Conservation (phyloP, 2,113 vertebrate genomes). For the Talpa occidentalis region DNA sequence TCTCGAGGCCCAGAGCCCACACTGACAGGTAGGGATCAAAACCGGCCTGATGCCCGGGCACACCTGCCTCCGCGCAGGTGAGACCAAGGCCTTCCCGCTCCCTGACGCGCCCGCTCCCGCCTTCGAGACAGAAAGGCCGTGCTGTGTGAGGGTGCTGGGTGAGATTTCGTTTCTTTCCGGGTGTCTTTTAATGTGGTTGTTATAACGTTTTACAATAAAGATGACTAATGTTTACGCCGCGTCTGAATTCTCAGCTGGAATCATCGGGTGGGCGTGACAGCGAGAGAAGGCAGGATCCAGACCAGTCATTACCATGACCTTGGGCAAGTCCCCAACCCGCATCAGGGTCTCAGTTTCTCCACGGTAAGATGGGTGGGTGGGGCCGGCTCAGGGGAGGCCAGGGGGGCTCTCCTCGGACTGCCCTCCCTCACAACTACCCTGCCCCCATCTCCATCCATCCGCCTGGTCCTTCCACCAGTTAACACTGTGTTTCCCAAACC, state of each 20-base stretch:
- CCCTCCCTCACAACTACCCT: too few species aligned
- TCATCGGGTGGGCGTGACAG: not conserved
- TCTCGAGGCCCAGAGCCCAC: not conserved
- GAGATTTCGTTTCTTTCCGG: not conserved
- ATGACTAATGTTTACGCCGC: slow-evolving; percentile 42
- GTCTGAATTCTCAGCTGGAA: slow-evolving; percentile 42
- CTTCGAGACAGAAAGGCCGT: rapidly evolving
- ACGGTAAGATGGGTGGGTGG: rapidly evolving
- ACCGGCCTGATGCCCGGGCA: rapidly evolving
- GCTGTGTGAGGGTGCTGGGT: not conserved
- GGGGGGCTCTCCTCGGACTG: not conserved
- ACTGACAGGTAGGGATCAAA: not conserved
- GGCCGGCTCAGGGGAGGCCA: rapidly evolving
- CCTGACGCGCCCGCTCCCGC: not conserved
- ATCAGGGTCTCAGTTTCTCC: not conserved
- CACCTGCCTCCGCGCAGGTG: not conserved
- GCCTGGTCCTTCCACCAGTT: not conserved
- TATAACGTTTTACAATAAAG: not conserved
- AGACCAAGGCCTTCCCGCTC: rapidly evolving
- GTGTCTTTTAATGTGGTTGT: slow-evolving; percentile 52
- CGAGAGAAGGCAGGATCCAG: not conserved
- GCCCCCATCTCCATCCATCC: not conserved
- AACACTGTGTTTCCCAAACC: not conserved
- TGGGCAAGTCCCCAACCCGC: not conserved
- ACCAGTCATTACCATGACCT: not conserved